phyloP scores from a whole-genome alignment of 2,888 invertebrate species.

The Onthophagus sagittarius region DNA sequence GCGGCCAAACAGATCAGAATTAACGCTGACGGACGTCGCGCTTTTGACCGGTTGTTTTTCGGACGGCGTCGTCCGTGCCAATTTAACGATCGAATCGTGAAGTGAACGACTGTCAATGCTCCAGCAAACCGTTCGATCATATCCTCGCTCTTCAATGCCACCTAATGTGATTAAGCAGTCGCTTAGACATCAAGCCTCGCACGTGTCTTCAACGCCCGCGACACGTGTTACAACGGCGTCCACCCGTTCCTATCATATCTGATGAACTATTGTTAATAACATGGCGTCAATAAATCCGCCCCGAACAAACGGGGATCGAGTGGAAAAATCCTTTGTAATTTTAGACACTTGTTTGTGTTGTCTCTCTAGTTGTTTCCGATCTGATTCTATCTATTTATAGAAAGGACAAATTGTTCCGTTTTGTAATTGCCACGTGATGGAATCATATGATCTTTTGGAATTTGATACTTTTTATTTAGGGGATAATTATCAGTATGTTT shows the following conservation, averaged over 20 bases:
- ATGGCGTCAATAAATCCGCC: constrained; percentile 4
- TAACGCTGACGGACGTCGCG: not conserved
- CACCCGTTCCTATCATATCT: constrained; percentile 28
- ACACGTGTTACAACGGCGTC: constrained; percentile 16
- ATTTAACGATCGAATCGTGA: not conserved
- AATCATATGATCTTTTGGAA: too few relatives aligned
- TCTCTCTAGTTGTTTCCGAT: not conserved
- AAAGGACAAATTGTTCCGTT: not conserved
- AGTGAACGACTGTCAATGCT: not conserved
- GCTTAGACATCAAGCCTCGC: constrained; percentile 28
- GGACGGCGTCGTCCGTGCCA: not conserved
- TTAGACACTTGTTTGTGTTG: constrained; percentile 11
- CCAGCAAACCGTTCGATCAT: constrained; percentile 1
- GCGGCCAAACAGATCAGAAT: constrained; percentile 9
- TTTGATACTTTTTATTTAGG: too few relatives aligned
- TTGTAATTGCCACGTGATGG: not conserved
- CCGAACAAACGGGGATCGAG: not conserved
- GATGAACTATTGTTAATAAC: constrained; percentile 28
- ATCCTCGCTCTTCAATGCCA: constrained; percentile 9
- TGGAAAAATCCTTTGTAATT: constrained; percentile 2
- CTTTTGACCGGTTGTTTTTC: constrained; percentile 1
- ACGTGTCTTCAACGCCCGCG: constrained; percentile 15
- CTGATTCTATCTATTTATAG: not conserved
- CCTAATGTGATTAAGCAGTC: constrained; percentile 34
- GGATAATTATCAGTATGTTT: too few relatives aligned